Conservation (phyloP, 2,797 vertebrate genomes). For the Vultur gryphus region DNA sequence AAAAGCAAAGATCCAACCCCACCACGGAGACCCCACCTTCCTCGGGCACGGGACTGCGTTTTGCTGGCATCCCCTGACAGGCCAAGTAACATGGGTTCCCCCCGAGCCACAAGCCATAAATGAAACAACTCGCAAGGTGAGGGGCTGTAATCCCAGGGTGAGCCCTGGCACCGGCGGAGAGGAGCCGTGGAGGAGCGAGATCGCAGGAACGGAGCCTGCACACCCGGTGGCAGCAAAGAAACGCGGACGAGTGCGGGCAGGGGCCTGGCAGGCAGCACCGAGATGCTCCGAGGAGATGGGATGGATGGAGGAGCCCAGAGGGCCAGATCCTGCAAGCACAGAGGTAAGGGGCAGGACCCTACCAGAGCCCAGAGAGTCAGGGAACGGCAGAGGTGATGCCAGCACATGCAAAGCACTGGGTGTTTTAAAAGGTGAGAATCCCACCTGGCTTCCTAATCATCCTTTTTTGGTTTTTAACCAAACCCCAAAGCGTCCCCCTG, state of each 20-base stretch:
- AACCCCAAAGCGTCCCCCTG: not conserved
- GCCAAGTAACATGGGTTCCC: not conserved
- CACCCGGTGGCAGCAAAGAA: constrained; percentile 70
- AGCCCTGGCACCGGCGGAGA: not conserved
- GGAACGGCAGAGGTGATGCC: not conserved
- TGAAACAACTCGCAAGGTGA: too few relatives aligned
- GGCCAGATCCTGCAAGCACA: not conserved
- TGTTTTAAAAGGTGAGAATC: not conserved
- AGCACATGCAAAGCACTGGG: rapidly evolving
- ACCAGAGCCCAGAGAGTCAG: not conserved
- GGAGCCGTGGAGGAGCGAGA: not conserved
- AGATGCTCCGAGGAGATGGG: not conserved
- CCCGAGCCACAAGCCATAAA: rapidly evolving
- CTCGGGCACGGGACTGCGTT: rapidly evolving
- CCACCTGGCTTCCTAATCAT: not conserved
- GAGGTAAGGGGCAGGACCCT: not conserved
- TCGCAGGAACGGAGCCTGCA: not conserved
- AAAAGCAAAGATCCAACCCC: not conserved
- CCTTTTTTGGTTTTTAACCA: not conserved
- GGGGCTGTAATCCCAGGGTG: not conserved
- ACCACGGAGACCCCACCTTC: rapidly evolving
- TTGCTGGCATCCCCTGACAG: not conserved
- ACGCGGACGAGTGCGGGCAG: not conserved
- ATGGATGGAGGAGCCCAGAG: not conserved
- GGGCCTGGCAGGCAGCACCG: not conserved